Base-by-base conservation (phyloP, 2,888 invertebrate genomes). In the Linnaemya tessellans region DNA sequence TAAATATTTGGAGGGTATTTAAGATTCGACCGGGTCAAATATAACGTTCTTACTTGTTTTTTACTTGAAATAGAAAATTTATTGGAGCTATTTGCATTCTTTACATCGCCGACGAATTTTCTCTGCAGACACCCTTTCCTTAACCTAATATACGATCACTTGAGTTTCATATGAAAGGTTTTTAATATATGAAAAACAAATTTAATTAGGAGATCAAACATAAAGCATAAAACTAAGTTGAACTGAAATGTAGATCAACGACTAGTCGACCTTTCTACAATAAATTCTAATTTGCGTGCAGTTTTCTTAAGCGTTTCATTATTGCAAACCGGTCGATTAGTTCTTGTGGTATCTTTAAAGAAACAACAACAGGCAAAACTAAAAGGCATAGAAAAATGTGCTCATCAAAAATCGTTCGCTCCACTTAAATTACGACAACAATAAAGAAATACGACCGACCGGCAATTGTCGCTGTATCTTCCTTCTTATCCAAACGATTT, bases 401-500 rank as follows among this genome's bases (percentile, higher is more conserved):
- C 54, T 35, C 64, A 79, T 71, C 62, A 62, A 71, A 60, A 11
- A 49, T 58, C 18, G 20, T 49, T 68, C 38, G 49, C 13, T 78
- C 78, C 38, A 78, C 68, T 68, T 38, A 60, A 62, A 60, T 78
- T 68, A 51, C 58, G 58, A 25, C 46, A 60, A 60, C 30, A 30
- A 60, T 49, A 22, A 60, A 38, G 49, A 51, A 46, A 22, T 58
- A 38, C 22, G n/a, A 22, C 13, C 22, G n/a, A 22, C 13, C 35
- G 22, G 22, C 64, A 65, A 35, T 58, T 58, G 62, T 60, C 46
- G 54, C 30, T 54, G 62, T 78, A 71, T 60, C 65, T 67, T 82
- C 82, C 60, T 67, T 82, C 82, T 82, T 82, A 82, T 82, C 85
- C 79, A 60, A 85, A 82, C 79, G 51, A 54, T 74, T 82, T 85